Base-by-base conservation (phyloP, 2,888 invertebrate species). In the Embidobia sp. region DNA sequence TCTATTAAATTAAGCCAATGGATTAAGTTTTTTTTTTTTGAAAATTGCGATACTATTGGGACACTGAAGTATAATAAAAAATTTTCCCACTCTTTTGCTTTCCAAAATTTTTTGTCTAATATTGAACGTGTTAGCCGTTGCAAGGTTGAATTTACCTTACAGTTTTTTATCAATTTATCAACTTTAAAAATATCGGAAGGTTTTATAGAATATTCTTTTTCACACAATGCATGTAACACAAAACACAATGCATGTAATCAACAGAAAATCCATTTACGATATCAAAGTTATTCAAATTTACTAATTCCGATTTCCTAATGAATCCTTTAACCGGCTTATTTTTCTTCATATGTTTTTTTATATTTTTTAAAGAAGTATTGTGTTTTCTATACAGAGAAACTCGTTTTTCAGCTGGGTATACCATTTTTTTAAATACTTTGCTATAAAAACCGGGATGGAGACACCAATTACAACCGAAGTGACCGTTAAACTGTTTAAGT, bases 81-180 rank as follows among this genome's bases (percentile, higher is more conserved):
- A 16, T 55, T 55, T 11, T 35, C 3, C 37, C 55, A 55, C 16
- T 55, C 55, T n/a, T 33, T 33, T 1, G 55, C 55, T 55, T 37
- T 55, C 55, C 55, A 55, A 40, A 40, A 55, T 16, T n/a, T 3
- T 22, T 22, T 35, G 22, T 35, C 35, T 13, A 22, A 2, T 1
- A 53, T 6, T 10, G 35, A 40, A n/a, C 55, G 26, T 6, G 55
- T 16, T 2, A 37, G 27, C 7, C 27, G 33, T 22, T 55, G 55
- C 10, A 35, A n/a, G 7, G 1, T 26, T 15, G 1, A 27, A 22
- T 26, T 6, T 15, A 22, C 19, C 27, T n/a, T 15, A 0, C 6
- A 55, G 8, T 5, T 15, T 37, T 37, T 37, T 6, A 55, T 18
- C 7, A 40, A 16, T 3, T 27, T 10, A 55, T 55, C 37, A 6